phyloP scores from a whole-genome alignment of 2,113 vertebrate species.

The Myanophis thanlyinensis region DNA sequence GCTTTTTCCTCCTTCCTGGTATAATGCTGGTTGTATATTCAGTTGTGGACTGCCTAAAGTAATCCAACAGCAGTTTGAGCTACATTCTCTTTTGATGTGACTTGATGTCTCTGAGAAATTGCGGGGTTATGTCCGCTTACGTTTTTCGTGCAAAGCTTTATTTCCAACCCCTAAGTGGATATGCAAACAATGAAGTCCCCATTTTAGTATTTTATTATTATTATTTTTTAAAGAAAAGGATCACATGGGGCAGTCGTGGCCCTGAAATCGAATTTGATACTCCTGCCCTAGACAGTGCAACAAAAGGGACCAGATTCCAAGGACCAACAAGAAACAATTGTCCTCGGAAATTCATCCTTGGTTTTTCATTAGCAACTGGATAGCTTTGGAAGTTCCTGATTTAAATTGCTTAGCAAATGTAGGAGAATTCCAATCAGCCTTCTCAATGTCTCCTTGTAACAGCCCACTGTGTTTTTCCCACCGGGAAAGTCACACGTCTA shows the following conservation, averaged over 20 bases:
- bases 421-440: not conserved
- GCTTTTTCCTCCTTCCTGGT: not conserved
- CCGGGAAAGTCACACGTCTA: not conserved
- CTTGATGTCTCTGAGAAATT: not conserved
- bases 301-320: not conserved
- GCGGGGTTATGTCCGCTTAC: not conserved
- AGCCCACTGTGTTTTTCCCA: not conserved
- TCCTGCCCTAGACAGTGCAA: not conserved
- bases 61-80: not conserved
- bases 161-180: not conserved
- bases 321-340: not conserved
- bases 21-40: not conserved
- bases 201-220: too few relatives aligned
- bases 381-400: not conserved
- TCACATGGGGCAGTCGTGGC: not conserved
- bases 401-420: not conserved
- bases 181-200: not conserved
- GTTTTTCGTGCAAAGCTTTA: not conserved
- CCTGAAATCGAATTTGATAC: not conserved
- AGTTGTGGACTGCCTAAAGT: not conserved
- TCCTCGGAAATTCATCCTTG: not conserved
- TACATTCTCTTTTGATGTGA: not conserved
- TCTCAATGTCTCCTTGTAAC: not conserved
- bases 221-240: not conserved
- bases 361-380: not conserved